Base-by-base conservation (phyloP, 2,888 invertebrate genomes). In the Erebia epiphron region DNA sequence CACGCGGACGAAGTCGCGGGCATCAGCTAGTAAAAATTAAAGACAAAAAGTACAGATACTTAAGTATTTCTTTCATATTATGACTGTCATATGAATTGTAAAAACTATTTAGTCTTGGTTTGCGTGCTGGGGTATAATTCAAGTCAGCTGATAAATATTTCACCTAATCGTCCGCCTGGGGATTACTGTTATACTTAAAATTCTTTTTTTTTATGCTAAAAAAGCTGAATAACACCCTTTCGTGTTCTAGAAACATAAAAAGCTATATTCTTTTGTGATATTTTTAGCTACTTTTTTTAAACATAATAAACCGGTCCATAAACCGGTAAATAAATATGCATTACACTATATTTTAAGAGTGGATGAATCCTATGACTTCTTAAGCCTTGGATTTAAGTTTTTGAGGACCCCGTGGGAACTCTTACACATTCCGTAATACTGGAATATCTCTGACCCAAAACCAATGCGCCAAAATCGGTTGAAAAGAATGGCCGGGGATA, bases 91-190 rank as follows among this genome's bases (percentile, higher is more conserved):
- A 9, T 16, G 16, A 61, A 18, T 2, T 57, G 14, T 57, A 35
- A 35, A 58, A n/a, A 61, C 16, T 46, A n/a, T n/a, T n/a, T n/a
- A 61, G 16, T 61, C 13, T 9, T n/a, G 60, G 18, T 61, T 61
- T 43, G 61, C 61, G 61, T 61, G 61, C 10, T 43, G 9, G 10
- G 16, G 16, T 1, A 61, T 16, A 61, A 61, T 58, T n/a, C 18
- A 18, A 41, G 61, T 61, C 18, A 18, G 43, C 16, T 18, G 61
- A 61, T 61, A 61, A 61, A 61, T 61, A 61, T 61, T 61, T 61
- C 61, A 61, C 61, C 43, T 61, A 61, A 61, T 61, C 61, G 13
- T 43, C 61, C 43, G 41, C 16, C 16, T 18, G 10, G 18, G 18
- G 43, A 43, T 60, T 60, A 41, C 60, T 4, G 16, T 41, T 61